phyloP scores from a whole-genome alignment of 92 coral and sea anemone species.

The Plumapathes pennacea region DNA sequence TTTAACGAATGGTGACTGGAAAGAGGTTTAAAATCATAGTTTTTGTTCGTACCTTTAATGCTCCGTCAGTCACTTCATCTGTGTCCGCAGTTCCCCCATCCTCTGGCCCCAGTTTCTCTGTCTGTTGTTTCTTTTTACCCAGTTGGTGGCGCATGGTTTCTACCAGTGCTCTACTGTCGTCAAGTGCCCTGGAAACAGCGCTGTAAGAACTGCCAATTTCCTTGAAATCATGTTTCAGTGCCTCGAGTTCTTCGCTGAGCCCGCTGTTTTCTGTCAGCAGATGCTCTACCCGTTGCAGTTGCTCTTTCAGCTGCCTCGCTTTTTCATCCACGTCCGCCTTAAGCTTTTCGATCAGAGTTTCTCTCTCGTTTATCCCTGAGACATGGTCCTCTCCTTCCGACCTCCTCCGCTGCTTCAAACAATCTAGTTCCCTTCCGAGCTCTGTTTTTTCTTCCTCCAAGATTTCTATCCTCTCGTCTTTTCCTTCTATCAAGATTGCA shows the following conservation, averaged over 20 bases:
- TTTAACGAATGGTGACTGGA: no score
- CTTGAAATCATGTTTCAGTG: slow-evolving; percentile 6
- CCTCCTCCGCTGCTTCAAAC: slow-evolving; percentile 35
- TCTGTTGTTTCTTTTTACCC: background rate
- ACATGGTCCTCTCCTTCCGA: slow-evolving; percentile 21
- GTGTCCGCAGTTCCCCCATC: background rate
- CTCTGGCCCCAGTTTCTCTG: background rate
- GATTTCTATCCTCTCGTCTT: slow-evolving; percentile 30
- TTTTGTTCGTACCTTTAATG: no score
- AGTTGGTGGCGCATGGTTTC: slow-evolving; percentile 1
- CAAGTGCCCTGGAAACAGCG: slow-evolving; percentile 45
- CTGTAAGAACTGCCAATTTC: slow-evolving; percentile 21
- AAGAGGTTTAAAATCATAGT: no score
- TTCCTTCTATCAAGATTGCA: slow-evolving; percentile 3
- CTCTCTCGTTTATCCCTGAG: slow-evolving; percentile 26
- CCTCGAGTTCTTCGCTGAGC: slow-evolving; percentile 26
- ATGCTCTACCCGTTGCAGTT: slow-evolving; percentile 20
- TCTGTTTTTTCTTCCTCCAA: slow-evolving; percentile 34
- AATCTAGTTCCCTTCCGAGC: slow-evolving; percentile 34
- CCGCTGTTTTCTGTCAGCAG: slow-evolving; percentile 19
- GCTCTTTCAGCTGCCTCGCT: slow-evolving; percentile 22
- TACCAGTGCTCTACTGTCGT: slow-evolving; percentile 43
- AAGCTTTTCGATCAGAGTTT: slow-evolving; percentile 36
- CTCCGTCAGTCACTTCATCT: no score
- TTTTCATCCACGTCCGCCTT: slow-evolving; percentile 33